Evolutionary conservation across 2,888 invertebrate genomes (phyloP).

Genomic region (Myopa tessellatipennis): DNA sequence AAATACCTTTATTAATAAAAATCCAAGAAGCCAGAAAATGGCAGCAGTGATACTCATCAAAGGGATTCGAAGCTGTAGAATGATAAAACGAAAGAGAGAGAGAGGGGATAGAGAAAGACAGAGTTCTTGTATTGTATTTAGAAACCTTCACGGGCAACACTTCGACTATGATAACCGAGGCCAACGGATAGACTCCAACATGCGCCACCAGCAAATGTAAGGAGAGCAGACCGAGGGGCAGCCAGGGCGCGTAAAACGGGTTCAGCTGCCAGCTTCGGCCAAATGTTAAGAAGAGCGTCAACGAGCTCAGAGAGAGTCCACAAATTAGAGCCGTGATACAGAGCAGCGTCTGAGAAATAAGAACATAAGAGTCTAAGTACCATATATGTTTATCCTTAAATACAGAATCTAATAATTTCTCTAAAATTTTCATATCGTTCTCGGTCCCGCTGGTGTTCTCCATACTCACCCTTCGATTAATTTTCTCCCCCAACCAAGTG

Average conservation of each 20-base stretch:
- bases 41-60: conserved; percentile 52
- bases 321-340: conserved; percentile 55
- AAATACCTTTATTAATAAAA: conserved; percentile 55
- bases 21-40: conserved; percentile 55
- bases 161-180: conserved; percentile 59
- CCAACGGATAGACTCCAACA: conserved; percentile 60
- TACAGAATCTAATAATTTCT: too few species aligned
- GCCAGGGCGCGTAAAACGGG: conserved; percentile 46
- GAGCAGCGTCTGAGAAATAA: conserved; percentile 53
- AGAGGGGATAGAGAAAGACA: too few species aligned
- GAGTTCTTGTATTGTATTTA: background rate
- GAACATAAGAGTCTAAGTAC: background rate
- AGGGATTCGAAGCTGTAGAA: conserved; percentile 51
- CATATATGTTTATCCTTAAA: too few species aligned
- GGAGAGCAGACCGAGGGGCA: conserved; percentile 54
- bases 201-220: conserved; percentile 56
- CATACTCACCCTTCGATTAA: conserved; percentile 58
- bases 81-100: background rate
- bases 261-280: conserved; percentile 45
- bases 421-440: too few species aligned
- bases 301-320: conserved; percentile 49
- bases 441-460: background rate
- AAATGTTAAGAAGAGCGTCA: conserved; percentile 51
- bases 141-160: conserved; percentile 59
- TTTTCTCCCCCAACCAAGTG: conserved; percentile 50